A percentile compares a stretch with the other conserved stretches of the same genome.
Conservation (phyloP, 2,797 vertebrate species). For the Spatula versicolor region DNA sequence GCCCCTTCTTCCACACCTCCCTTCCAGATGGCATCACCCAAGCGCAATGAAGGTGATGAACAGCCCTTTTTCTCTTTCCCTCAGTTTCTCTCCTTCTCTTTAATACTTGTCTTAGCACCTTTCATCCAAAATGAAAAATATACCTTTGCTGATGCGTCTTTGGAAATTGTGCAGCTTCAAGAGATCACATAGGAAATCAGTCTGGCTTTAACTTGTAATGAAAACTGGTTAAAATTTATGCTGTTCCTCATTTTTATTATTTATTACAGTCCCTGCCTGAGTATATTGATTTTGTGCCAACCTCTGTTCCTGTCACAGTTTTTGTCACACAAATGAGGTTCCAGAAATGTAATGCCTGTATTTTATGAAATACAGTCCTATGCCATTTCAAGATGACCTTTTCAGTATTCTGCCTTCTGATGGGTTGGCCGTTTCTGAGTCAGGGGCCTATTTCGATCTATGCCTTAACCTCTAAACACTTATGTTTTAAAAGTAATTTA, state of each 20-base stretch:
- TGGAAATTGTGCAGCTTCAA: slow-evolving; percentile 41
- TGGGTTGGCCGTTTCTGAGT: slow-evolving; percentile 5
- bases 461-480: slow-evolving; percentile 1
- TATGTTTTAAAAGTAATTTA: slow-evolving; percentile 8
- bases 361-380: slow-evolving; percentile 61
- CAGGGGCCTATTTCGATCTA: neutral
- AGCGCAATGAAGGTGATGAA: neutral
- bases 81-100: neutral
- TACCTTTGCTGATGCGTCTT: slow-evolving; percentile 26
- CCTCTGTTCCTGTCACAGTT: slow-evolving; percentile 71
- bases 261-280: slow-evolving; percentile 59
- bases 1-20: neutral
- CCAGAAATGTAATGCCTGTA: slow-evolving; percentile 67
- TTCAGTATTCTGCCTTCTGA: slow-evolving; percentile 67
- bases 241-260: slow-evolving; percentile 73
- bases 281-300: slow-evolving; percentile 77
- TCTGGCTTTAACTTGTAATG: slow-evolving; percentile 52
- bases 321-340: slow-evolving; percentile 75
- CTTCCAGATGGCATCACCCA: neutral
- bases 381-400: slow-evolving; percentile 72
- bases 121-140: slow-evolving; percentile 42
- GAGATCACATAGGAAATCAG: slow-evolving; percentile 62
- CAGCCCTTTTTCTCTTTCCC: neutral
- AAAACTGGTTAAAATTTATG: slow-evolving; percentile 68
- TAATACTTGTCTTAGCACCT: slow-evolving; percentile 18